phyloP scores from a whole-genome alignment of 92 coral and sea anemone genomes.

The Palythoa heliodiscus region DNA sequence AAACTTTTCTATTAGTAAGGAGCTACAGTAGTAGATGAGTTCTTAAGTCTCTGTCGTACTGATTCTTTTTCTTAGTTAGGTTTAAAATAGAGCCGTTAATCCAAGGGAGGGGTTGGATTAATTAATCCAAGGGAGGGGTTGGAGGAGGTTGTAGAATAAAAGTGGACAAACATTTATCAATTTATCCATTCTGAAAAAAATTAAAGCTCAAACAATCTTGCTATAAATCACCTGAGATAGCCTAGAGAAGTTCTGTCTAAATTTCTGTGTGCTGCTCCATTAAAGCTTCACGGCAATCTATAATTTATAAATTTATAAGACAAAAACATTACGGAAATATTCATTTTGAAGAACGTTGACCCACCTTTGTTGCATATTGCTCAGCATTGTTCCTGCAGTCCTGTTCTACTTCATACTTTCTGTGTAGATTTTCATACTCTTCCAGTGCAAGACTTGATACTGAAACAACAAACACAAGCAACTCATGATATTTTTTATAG shows the following conservation, averaged over 20 bases:
- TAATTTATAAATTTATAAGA: too few relatives aligned
- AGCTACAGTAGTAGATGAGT: background rate
- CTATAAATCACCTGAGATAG: too few relatives aligned
- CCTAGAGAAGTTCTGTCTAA: too few relatives aligned
- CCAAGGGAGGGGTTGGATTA: conserved; percentile 54
- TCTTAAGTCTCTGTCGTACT: conserved; percentile 28
- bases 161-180: too few relatives aligned
- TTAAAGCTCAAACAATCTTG: too few relatives aligned
- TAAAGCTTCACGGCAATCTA: too few relatives aligned
- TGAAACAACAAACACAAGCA: conserved; percentile 25
- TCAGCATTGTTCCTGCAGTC: conserved; percentile 95
- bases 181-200: too few relatives aligned
- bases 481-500: too few relatives aligned
- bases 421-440: conserved; percentile 95
- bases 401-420: conserved; percentile 85
- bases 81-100: conserved; percentile 35
- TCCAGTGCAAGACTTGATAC: conserved; percentile 89
- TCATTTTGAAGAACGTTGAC: background rate
- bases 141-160: background rate
- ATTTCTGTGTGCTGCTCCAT: too few relatives aligned
- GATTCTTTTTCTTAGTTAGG: conserved; percentile 10
- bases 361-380: conserved; percentile 92
- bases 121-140: conserved; percentile 52
- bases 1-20: background rate
- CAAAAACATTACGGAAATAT: too few relatives aligned